Evolutionary conservation across 2,888 invertebrate species (phyloP), one percentile per base, ranked within the genome.

Genomic region (Macrophya annulata): DNA sequence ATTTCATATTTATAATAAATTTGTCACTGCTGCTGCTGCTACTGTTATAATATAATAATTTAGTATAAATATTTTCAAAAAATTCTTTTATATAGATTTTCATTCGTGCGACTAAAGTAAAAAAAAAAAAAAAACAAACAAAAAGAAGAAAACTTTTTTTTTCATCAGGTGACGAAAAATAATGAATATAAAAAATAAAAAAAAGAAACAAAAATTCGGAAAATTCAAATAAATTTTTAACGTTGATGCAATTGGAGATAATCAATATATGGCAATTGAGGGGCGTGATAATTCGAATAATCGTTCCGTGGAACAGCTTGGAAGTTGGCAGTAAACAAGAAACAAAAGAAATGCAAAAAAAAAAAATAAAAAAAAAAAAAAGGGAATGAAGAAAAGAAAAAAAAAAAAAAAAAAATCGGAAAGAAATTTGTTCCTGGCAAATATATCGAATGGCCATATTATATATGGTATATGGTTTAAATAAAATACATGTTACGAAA

Each of bases 241-340:
- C 43, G 62, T 81, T 81, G 40, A 81, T 5, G 62, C 9, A 62
- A 79, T 51, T 21, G 43, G 43, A 43, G 48, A 77, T 15, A 51
- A 55, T 55, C n/a, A 77, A 77, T 51, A 25, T 51, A 62, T 81
- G 81, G 85, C 85, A 40, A 68, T 43, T 71, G 85, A 85, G 85
- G 85, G 81, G 85, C 81, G 85, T 79, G 68, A 71, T 48, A 83
- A 31, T 45, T n/a, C n/a, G 25, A 81, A 25, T 43, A 51, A 68
- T 85, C 79, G 85, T 68, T 85, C 37, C 55, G n/a, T 83, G 45
- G 21, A 43, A 81, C 51, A 71, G 85, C 59, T 71, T 68, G 85
- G 85, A 81, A 85, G 85, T 85, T 85, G 85, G 85, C 79, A 71
- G 40, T 84, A 51, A 37, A 55, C n/a, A 8, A 55, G n/a, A n/a